Conservation (phyloP, 1,140 invertebrate species). For the Anastrepha ludens region DNA sequence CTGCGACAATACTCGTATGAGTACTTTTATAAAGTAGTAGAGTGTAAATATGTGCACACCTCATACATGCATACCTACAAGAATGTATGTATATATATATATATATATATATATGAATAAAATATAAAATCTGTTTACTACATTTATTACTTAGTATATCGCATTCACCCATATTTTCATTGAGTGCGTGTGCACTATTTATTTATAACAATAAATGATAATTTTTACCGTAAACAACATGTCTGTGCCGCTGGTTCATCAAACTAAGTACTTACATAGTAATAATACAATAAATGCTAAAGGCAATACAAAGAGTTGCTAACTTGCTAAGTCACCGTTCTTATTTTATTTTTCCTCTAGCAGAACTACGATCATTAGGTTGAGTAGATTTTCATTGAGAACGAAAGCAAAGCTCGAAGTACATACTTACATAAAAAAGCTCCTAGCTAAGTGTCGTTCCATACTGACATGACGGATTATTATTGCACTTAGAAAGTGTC, state of each 20-base stretch:
- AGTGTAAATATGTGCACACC: too few relatives aligned
- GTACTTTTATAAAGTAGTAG: background rate
- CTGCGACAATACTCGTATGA: background rate
- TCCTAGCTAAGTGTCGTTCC: too few relatives aligned
- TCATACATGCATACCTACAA: too few relatives aligned
- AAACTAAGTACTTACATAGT: background rate
- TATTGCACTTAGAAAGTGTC: background rate
- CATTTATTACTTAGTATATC: background rate
- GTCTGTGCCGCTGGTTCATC: background rate
- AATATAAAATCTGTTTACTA: background rate
- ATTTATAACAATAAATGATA: slow-evolving; percentile 23
- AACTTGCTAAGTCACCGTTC: background rate
- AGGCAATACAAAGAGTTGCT: background rate
- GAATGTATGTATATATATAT: too few relatives aligned
- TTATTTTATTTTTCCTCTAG: too few relatives aligned
- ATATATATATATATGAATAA: background rate
- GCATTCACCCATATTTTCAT: slow-evolving; percentile 10
- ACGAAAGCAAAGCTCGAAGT: background rate
- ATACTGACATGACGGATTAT: too few relatives aligned
- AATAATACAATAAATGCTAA: background rate
- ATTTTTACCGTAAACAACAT: slow-evolving; percentile 23
- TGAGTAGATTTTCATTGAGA: background rate
- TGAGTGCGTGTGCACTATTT: slow-evolving; percentile 7
- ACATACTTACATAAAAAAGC: too few relatives aligned
- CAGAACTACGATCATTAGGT: background rate